Conservation (phyloP, 2,113 vertebrate genomes). For the Erythrolamprus reginae region DNA sequence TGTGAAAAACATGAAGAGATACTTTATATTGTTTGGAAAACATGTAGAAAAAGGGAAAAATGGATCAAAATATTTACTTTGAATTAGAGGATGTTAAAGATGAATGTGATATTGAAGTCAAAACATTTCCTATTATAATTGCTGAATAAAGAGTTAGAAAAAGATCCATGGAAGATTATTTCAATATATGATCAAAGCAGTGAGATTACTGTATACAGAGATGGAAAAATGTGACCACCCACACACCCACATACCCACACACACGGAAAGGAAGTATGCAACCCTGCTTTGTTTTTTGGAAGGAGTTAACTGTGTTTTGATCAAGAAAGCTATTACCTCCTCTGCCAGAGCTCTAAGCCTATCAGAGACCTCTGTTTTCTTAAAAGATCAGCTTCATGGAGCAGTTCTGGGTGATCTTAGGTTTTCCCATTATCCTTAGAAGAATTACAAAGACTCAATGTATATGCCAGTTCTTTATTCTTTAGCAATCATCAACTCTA, state of each 20-base stretch:
- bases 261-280: not conserved
- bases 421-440: not conserved
- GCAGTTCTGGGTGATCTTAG: not conserved
- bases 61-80: no score
- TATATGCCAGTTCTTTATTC: not conserved
- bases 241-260: no score
- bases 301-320: not conserved
- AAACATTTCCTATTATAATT: not conserved
- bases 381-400: not conserved
- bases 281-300: not conserved
- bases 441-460: not conserved
- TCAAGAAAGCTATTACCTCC: not conserved
- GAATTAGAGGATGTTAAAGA: no score
- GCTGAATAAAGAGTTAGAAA: not conserved
- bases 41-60: no score
- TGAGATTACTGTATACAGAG: not conserved
- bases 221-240: not conserved
- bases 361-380: not conserved
- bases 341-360: not conserved
- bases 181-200: not conserved
- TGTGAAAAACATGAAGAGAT: no score
- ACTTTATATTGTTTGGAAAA: no score
- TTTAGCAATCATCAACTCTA: not conserved
- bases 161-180: not conserved
- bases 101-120: not conserved